Percentiles rank a stretch among this genome's conserved stretches.
Evolutionary conservation across 2,113 vertebrate genomes (phyloP).

Genomic region (Mesocricetus auratus): DNA sequence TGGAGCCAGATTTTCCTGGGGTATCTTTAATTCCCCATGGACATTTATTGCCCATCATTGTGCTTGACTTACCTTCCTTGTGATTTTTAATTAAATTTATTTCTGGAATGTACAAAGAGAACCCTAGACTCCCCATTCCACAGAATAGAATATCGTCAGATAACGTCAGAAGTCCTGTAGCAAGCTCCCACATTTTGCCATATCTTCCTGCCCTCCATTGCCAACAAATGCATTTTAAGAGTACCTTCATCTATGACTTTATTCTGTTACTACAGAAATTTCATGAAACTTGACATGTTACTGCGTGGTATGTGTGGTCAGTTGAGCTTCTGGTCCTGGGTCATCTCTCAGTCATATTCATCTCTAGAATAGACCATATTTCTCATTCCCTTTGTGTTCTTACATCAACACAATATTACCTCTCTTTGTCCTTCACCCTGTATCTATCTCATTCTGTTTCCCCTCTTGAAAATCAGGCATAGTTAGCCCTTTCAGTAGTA

Average conservation of each 20-base stretch:
- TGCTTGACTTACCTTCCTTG: too few species aligned
- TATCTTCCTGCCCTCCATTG: background rate
- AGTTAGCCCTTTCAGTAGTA: background rate
- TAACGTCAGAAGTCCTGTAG: too few species aligned
- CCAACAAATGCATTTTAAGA: background rate
- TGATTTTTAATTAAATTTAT: too few species aligned
- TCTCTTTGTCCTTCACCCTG: background rate
- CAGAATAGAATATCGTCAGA: too few species aligned
- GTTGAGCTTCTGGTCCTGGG: background rate
- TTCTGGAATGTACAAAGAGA: too few species aligned
- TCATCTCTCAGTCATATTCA: rapidly evolving
- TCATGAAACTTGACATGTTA: background rate
- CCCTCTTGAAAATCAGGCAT: background rate
- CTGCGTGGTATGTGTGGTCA: too few species aligned
- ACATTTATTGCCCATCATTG: background rate
- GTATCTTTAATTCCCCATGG: background rate
- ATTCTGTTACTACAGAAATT: background rate
- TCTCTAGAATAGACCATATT: background rate
- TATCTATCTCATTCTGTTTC: background rate
- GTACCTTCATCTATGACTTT: background rate
- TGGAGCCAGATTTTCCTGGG: background rate
- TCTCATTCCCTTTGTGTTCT: background rate
- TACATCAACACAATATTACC: too few species aligned
- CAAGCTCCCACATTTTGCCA: background rate
- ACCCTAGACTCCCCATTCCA: too few species aligned